Evolutionary conservation across 2,797 vertebrate genomes (phyloP), one percentile per base, ranked within the genome.

Genomic region (Coregonus sp.): DNA sequence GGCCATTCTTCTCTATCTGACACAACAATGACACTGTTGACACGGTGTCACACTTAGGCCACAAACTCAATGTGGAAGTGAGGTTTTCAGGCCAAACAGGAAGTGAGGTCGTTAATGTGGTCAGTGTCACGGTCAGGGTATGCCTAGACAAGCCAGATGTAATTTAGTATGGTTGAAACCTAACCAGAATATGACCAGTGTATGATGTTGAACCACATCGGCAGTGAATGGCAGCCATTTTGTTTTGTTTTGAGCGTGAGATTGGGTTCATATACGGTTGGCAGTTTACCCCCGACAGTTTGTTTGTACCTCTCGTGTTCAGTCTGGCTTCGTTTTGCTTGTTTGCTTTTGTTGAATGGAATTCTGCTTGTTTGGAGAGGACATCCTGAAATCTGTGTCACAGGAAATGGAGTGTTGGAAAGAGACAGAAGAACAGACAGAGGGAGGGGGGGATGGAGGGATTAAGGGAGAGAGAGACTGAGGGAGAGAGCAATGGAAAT

Each of bases 301-400:
- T 51, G 61, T 67, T 70, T 72, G 54, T 76, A n/a, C 40, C 79
- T 5, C 16, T 5, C 9, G 12, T 31, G 18, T 68, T 88, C 73
- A 67, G 75, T 71, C 54, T 4, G 35, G 73, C 77, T 82, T 37
- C 20, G 4, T 76, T 78, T 40, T 81, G 77, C 84, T 83, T 56
- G 35, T 79, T 85, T 65, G 70, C 70, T 79, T 86, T 74, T 66
- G 16, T 74, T 5, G 11, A 69, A 80, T 82, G 80, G 77, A 84
- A 75, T 86, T 74, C 75, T 78, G 80, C 81, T 87, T 89, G 84
- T 92, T 93, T 90, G 85, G 78, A 84, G 84, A 90, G 78, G 87
- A 91, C 83, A 89, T 92, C 92, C 91, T 89, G 89, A 87, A 85
- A 90, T 91, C 89, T 86, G 75, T 82, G 82, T 82, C 87, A 92